Base-by-base conservation (phyloP, 2,888 invertebrate species). In the Epinotia nisella region DNA sequence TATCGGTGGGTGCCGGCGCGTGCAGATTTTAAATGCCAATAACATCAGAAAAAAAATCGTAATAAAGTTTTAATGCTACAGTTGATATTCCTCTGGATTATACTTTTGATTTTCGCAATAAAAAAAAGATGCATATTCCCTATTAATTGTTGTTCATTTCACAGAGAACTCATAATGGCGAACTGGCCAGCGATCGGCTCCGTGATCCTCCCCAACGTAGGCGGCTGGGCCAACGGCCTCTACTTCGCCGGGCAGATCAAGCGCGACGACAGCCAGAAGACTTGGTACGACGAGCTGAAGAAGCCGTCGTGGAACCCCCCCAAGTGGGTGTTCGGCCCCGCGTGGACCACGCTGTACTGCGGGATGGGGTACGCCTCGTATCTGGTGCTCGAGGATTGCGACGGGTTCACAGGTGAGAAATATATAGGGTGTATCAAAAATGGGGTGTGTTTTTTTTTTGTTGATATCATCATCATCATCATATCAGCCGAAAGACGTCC, bases 361-460 rank as follows among this genome's bases (percentile, higher is more conserved):
- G 93, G 96, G 3, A 97, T 98, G 95, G 98, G 98, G 1, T 97
- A 97, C 80, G 97, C 97, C 13, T 97, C 97, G 0, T 98, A 97
- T 83, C 85, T 98, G 75, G 96, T 98, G 0, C 97, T 95, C 91
- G 94, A 95, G 75, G 96, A 97, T 80, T 96, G 97, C 1, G 96
- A 95, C 70, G 97, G 97, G 29, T 96, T 97, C 80, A 87, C 93
- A 78, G 96, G 95, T 94, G 79, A 84, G 80, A 21, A 1, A 13
- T 4, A 7, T 21, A 21, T 29, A 5, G 5, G n/a, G n/a, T n/a
- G n/a, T n/a, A n/a, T n/a, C n/a, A n/a, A n/a, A n/a, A n/a, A n/a
- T n/a, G n/a, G n/a, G n/a, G n/a, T n/a, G n/a, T n/a, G n/a, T n/a
- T n/a, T n/a, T n/a, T n/a, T n/a, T n/a, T n/a, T n/a, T n/a, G n/a